Base-by-base conservation (phyloP, 2,888 invertebrate species). In the Phyto melanocephala region DNA sequence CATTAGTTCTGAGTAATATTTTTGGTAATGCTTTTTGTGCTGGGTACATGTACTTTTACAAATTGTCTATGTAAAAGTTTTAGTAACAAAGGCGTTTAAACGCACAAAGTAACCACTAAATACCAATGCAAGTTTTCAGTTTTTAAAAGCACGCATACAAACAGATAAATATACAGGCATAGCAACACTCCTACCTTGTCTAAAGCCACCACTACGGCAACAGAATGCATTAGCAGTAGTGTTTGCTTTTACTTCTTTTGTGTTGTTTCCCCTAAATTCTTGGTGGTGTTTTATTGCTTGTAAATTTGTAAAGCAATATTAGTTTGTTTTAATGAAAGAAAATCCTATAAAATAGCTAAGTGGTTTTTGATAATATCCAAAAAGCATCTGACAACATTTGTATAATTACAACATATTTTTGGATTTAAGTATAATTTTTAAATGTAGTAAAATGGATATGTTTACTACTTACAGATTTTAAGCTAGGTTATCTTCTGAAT, bases 51-150 rank as follows among this genome's bases (percentile, higher is more conserved):
- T 17, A 45, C 42, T 45, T 4, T 17, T 45, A 6, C 17, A 45
- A 45, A 45, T 1, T 17, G 15, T 45, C 11, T 54, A 24, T 52
- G 40, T 15, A 11, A 15, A 24, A 7, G 20, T 22, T 42, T 28
- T 28, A 40, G 40, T n/a, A 37, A 17, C 28, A 20, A 63, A 71
- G 52, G 71, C 75, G 65, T 65, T 70, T 76, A 52, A 76, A 80
- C 24, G 80, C 74, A 76, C 63, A 80, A 80, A 80, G 80, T 71
- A 80, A 71, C 80, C 75, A 65, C 75, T 58, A 75, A 63, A 75
- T 70, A 65, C 75, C 63, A 58, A 40, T 33, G 37, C 50, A 47
- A 58, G 75, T 47, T 67, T 22, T 35, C 22, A 54, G 37, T 24
- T 54, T 54, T 20, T 33, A 4, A 72, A 13, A 50, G 20, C 20